Evolutionary conservation across 2,113 vertebrate genomes (phyloP).

Genomic region (Centropus unirufus): DNA sequence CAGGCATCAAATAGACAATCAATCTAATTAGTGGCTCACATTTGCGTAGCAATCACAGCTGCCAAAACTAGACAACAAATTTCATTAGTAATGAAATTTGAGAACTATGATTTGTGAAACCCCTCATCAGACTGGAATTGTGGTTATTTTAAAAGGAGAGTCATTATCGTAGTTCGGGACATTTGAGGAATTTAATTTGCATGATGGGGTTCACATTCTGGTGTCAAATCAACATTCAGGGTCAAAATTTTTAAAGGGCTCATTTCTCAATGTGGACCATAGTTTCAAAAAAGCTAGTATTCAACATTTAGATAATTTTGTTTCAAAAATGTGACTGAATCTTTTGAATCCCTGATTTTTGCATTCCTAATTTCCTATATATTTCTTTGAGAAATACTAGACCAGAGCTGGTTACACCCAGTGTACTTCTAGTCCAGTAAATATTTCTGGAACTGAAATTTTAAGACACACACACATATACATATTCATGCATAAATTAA

Average conservation of each 20-base stretch:
- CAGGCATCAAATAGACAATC: slow-evolving; percentile 83
- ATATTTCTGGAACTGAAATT: slow-evolving; percentile 13
- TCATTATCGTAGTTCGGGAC: background rate
- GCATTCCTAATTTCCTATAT: background rate
- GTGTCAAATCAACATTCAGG: background rate
- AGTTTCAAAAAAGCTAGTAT: background rate
- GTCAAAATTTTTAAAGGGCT: background rate
- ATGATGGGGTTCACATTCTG: background rate
- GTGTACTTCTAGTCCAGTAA: background rate
- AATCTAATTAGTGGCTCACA: slow-evolving; percentile 81
- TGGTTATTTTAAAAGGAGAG: slow-evolving; percentile 29
- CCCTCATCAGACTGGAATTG: slow-evolving; percentile 65
- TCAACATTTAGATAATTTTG: background rate
- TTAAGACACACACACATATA: background rate
- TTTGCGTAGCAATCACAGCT: slow-evolving; percentile 77
- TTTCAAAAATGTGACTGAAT: background rate
- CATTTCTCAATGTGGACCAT: background rate
- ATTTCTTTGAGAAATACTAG: background rate
- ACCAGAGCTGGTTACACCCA: background rate
- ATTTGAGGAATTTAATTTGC: slow-evolving; percentile 22
- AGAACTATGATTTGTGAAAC: slow-evolving; percentile 71
- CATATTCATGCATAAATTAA: slow-evolving; percentile 16
- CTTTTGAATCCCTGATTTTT: background rate
- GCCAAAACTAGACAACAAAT: slow-evolving; percentile 72
- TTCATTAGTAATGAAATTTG: slow-evolving; percentile 79